Percentiles rank a stretch among this genome's conserved stretches.
Evolutionary conservation across 2,888 invertebrate species (phyloP).

Genomic region (Lasioglossum figueresi): DNA sequence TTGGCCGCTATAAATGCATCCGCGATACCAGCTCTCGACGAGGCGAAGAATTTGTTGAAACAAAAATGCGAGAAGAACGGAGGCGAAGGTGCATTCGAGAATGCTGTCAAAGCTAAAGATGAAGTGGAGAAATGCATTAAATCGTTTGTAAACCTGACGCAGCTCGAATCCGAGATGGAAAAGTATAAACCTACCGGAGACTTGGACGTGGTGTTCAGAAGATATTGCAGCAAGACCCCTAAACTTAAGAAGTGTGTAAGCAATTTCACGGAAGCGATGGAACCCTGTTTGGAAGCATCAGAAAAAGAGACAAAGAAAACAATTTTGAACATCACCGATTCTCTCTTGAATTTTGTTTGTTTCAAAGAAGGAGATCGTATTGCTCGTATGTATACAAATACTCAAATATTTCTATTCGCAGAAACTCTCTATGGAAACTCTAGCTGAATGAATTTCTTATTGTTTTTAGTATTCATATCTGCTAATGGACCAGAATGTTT

Average conservation of each 20-base stretch:
- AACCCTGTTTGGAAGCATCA: conserved; percentile 87
- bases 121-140: conserved; percentile 86
- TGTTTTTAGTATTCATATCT: conserved; percentile 89
- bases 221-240: conserved; percentile 89
- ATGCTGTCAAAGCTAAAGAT: conserved; percentile 84
- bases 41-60: conserved; percentile 86
- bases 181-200: conserved; percentile 89
- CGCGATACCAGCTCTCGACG: conserved; percentile 80
- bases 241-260: conserved; percentile 87
- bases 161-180: conserved; percentile 88
- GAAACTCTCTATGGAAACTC: neutral
- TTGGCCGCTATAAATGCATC: conserved; percentile 76
- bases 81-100: conserved; percentile 85
- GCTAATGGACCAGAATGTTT: conserved; percentile 93
- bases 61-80: conserved; percentile 89
- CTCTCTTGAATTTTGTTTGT: conserved; percentile 90
- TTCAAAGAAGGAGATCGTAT: conserved; percentile 93
- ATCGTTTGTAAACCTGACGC: conserved; percentile 86
- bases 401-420: neutral
- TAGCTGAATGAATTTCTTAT: conserved; percentile 18
- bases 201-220: conserved; percentile 89
- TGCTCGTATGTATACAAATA: conserved; percentile 86
- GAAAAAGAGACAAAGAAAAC: conserved; percentile 88
- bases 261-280: conserved; percentile 85
- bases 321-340: conserved; percentile 88